Percentiles rank a stretch among this genome's conserved stretches.
phyloP scores from a whole-genome alignment of 2,888 invertebrate genomes.

The Horisme vitalbata region DNA sequence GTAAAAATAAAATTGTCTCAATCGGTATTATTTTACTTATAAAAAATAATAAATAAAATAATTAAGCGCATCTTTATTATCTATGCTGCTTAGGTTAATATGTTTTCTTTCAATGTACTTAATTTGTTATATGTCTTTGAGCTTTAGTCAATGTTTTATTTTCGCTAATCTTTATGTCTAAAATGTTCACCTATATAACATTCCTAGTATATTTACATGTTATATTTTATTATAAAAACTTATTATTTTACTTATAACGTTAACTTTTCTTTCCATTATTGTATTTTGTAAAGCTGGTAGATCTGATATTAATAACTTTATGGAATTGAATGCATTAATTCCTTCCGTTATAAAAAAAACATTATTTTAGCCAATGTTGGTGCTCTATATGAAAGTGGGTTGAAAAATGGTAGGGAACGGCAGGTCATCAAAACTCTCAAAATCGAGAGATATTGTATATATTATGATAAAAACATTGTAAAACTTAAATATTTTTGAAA shows the following conservation, averaged over 20 bases:
- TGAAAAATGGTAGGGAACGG: slow-evolving; percentile 43
- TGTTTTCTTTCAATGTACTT: no score
- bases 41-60: no score
- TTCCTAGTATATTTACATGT: no score
- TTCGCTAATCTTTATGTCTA: slow-evolving; percentile 19
- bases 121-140: no score
- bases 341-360: slow-evolving; percentile 11
- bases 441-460: slow-evolving; percentile 35
- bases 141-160: neutral
- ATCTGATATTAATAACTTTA: slow-evolving; percentile 18
- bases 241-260: no score
- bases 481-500: slow-evolving; percentile 73
- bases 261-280: slow-evolving; percentile 7
- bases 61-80: no score
- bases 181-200: neutral
- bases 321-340: slow-evolving; percentile 30
- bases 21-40: no score
- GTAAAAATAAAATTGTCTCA: no score
- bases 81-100: no score
- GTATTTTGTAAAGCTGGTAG: slow-evolving; percentile 1
- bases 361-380: slow-evolving; percentile 47
- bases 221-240: neutral
- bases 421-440: slow-evolving; percentile 33
- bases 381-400: slow-evolving; percentile 42
- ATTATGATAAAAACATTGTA: slow-evolving; percentile 45